Percentiles rank a stretch among this genome's conserved stretches.
Conservation (phyloP, 1,140 invertebrate species). For the Microplitis mediator region DNA sequence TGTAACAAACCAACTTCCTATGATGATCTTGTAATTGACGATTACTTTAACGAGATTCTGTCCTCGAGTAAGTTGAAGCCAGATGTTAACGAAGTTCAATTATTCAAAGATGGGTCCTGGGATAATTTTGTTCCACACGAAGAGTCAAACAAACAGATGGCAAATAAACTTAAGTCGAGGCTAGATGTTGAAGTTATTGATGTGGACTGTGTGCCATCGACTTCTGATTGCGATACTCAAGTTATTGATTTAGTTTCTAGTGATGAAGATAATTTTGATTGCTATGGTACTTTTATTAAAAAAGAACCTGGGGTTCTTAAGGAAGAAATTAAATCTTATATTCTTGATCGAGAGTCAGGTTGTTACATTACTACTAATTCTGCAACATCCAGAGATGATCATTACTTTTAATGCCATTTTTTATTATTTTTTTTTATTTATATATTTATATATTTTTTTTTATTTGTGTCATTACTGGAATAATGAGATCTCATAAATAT, state of each 20-base stretch:
- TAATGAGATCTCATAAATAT: too few relatives aligned
- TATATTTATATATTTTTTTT: too few relatives aligned
- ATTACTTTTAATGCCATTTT: too few relatives aligned
- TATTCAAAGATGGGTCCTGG: conserved; percentile 91
- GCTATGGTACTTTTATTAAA: conserved; percentile 38
- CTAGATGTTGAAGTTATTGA: conserved; percentile 44
- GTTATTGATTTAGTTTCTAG: conserved; percentile 59
- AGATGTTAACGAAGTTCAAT: conserved; percentile 83
- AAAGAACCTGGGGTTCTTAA: too few relatives aligned
- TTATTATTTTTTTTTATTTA: too few relatives aligned
- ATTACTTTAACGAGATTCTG: conserved; percentile 86
- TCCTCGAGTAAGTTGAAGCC: conserved; percentile 68
- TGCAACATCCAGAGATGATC: too few relatives aligned
- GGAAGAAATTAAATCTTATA: too few relatives aligned
- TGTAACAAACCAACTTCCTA: conserved; percentile 91
- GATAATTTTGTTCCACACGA: conserved; percentile 72
- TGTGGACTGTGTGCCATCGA: conserved; percentile 37
- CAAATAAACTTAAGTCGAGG: conserved; percentile 38
- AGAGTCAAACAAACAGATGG: conserved; percentile 61
- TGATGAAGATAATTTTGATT: conserved; percentile 55
- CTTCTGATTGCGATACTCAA: conserved; percentile 57
- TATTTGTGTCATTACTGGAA: too few relatives aligned
- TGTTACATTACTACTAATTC: too few relatives aligned
- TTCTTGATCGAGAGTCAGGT: too few relatives aligned
- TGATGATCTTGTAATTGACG: conserved; percentile 90